phyloP scores from a whole-genome alignment of 2,113 vertebrate genomes.

The Acinonyx jubatus region DNA sequence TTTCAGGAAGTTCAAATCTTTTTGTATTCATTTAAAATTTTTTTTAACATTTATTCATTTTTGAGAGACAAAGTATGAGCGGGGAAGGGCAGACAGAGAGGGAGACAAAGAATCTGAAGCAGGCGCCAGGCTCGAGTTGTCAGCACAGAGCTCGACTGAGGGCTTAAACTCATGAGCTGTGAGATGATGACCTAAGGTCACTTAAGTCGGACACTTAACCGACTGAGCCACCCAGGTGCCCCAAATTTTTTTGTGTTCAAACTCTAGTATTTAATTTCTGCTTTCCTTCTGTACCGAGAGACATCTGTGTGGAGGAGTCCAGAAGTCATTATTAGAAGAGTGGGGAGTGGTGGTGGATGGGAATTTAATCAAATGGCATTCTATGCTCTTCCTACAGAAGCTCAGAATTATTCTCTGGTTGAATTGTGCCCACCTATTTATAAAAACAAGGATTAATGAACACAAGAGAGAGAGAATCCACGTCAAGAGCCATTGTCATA shows the following conservation, averaged over 20 bases:
- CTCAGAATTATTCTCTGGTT: conserved; percentile 20
- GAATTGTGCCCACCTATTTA: conserved; percentile 1
- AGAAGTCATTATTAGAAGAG: conserved; percentile 33
- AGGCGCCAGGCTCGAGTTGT: too few species aligned
- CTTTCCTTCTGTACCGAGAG: conserved; percentile 27
- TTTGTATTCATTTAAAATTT: neutral
- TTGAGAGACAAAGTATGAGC: too few species aligned
- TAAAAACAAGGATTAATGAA: conserved; percentile 29
- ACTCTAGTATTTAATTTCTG: neutral
- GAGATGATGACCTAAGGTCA: too few species aligned
- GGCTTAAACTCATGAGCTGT: too few species aligned
- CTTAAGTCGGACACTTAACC: too few species aligned
- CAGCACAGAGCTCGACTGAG: too few species aligned
- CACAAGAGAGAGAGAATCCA: neutral
- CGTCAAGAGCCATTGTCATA: neutral
- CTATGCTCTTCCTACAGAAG: neutral
- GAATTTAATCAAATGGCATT: conserved; percentile 8
- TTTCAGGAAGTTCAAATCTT: conserved; percentile 31
- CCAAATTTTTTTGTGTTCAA: neutral
- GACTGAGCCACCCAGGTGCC: too few species aligned
- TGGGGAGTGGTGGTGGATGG: neutral
- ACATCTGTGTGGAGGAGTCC: neutral
- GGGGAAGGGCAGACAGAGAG: too few species aligned
- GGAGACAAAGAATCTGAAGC: too few species aligned
- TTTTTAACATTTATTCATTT: too few species aligned